Evolutionary conservation across 2,888 invertebrate genomes (phyloP), one percentile per base, ranked within the genome.

Genomic region (Agrotis exclamationis): DNA sequence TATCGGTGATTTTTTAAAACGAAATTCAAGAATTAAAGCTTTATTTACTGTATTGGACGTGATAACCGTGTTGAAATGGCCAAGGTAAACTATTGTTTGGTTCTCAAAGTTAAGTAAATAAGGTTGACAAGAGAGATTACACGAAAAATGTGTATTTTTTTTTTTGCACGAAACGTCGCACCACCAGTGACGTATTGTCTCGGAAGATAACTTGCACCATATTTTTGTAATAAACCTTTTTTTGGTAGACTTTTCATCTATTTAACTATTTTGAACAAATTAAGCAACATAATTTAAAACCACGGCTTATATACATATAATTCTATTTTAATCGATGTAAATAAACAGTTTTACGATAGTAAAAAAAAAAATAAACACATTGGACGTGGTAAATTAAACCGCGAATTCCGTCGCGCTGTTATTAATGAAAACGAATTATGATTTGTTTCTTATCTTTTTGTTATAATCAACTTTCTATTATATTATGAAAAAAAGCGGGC

Each of bases 11-110:
- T 91, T 91, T 90, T 90, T 90, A 79, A 88, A 92, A 88, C 89
- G 87, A 89, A 89, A 88, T 91, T 89, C 85, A 90, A 90, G 88
- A 88, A 88, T 85, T 86, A 87, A 84, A 86, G 82, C 76, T 76
- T 75, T 75, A 76, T 76, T 66, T 84, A 80, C 78, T 74, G 75
- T 77, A 83, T 76, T 74, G 74, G 80, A 82, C 80, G 85, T 84
- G 85, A 79, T 58, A 74, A 79, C 80, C 74, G 75, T 80, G 80
- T 85, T 84, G 87, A 81, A 76, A 95, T 95, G 95, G 95, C 96
- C 13, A 95, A 95, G 96, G 95, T 95, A 95, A 95, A 76, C 81
- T 82, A 24, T 71, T 76, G 73, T 77, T 76, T 79, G 50, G 79
- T 57, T 63, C 67, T 83, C 48, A 63, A n/a, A 57, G n/a, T 58